Evolutionary conservation across 1,140 invertebrate species (phyloP).

Genomic region (Brachionus angularis): DNA sequence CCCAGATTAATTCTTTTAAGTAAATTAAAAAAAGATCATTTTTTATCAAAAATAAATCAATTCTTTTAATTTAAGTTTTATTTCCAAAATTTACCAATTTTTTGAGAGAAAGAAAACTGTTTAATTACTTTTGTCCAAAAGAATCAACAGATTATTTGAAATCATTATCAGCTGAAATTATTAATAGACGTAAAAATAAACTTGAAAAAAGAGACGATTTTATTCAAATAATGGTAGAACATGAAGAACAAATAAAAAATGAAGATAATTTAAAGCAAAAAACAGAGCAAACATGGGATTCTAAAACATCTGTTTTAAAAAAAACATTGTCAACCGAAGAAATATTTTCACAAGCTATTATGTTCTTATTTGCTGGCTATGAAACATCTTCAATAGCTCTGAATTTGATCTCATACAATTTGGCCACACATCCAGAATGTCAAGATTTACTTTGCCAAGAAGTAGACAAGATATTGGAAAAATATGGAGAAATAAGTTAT

Average conservation of each 20-base stretch:
- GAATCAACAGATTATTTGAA: conserved; percentile 1
- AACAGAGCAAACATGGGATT: not conserved
- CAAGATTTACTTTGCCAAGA: no score
- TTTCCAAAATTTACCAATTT: conserved; percentile 9
- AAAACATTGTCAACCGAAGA: conserved; percentile 59
- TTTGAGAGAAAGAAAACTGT: conserved; percentile 10
- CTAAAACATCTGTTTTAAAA: not conserved
- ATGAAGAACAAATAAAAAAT: conserved; percentile 22
- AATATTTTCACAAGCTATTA: conserved; percentile 67
- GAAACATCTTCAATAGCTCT: no score
- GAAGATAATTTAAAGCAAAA: not conserved
- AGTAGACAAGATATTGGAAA: no score
- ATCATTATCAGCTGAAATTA: not conserved
- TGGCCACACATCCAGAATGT: no score
- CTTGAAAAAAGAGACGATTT: conserved; percentile 28
- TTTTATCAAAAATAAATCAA: not conserved
- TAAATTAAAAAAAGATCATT: not conserved
- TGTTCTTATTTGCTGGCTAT: no score
- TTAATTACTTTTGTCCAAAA: not conserved
- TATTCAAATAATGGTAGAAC: conserved; percentile 42
- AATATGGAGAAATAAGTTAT: no score
- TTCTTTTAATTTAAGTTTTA: not conserved
- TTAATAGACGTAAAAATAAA: conserved; percentile 20
- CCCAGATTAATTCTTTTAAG: conserved; percentile 11
- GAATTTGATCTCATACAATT: no score